A percentile compares a stretch with the other conserved stretches of the same genome.
These are phyloP conservation scores for Apeltes quadracus DNA, from an alignment of 2,113 vertebrate genomes.

Conservation along the genomic window DNA sequence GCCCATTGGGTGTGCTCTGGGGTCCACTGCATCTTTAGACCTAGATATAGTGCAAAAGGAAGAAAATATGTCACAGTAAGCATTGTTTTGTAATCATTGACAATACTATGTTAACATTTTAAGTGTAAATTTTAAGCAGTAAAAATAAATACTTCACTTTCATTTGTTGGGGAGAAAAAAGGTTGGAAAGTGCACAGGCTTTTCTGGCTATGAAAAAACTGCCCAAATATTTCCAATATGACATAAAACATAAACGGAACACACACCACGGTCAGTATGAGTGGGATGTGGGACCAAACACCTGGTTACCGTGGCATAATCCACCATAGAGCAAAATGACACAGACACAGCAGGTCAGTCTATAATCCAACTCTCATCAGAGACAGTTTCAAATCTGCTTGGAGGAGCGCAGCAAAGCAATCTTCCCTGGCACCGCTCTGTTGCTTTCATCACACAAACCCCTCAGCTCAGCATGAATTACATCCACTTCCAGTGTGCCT, in stretches of 20 bases:
- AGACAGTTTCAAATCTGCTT: conserved; percentile 99
- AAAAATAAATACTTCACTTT: no score
- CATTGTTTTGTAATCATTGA: conserved; percentile 27
- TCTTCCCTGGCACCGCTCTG: conserved; percentile 98
- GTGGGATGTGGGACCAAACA: conserved; percentile 91
- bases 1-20: conserved; percentile 99
- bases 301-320: conserved; percentile 98
- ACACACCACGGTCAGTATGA: conserved; percentile 85
- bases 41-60: conserved; percentile 77
- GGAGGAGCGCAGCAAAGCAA: conserved; percentile 99
- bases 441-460: conserved; percentile 99
- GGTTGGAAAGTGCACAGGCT: not conserved
- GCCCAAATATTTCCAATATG: conserved; percentile 76
- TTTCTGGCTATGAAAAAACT: not conserved
- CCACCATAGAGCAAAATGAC: conserved; percentile 96
- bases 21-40: conserved; percentile 99
- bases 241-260: conserved; percentile 87
- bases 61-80: conserved; percentile 60
- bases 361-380: conserved; percentile 99
- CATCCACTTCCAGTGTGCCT: conserved; percentile 94
- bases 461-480: conserved; percentile 99
- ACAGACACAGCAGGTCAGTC: conserved; percentile 99
- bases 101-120: not conserved
- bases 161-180: conserved; percentile 1
- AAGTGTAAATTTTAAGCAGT: no score